Evolutionary conservation across 1,140 invertebrate species (phyloP), one percentile per base, ranked within the genome.

Genomic region (Eciton burchellii): DNA sequence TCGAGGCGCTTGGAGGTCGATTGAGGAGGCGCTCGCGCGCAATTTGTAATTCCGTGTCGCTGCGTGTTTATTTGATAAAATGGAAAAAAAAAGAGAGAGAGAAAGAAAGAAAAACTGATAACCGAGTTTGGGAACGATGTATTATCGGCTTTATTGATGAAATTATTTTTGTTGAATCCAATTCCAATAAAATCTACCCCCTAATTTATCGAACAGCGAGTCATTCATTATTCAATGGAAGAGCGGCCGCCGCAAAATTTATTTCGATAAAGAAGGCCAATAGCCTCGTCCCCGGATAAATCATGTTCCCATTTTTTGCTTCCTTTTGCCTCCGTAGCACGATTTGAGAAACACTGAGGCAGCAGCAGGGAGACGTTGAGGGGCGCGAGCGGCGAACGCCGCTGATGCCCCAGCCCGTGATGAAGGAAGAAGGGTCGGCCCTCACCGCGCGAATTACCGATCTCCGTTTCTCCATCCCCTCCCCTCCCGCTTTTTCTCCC

Each of bases 311-410:
- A 63, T 16, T 49, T 35, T 16, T n/a, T 14, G 62, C n/a, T n/a
- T n/a, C n/a, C n/a, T n/a, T n/a, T n/a, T n/a, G n/a, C n/a, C n/a
- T n/a, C n/a, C 35, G 19, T 43, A 45, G 12, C n/a, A 14, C 0
- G 24, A 54, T 77, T 77, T 79, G 24, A 79, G 63, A 68, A 19
- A 56, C 21, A 56, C 74, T 70, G 74, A 16, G 19, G 59, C n/a
- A n/a, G n/a, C n/a, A 35, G 3, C 12, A 56, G 45, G 54, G 60
- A 21, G 41, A 26, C 26, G 41, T 11, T 43, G 29, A 77, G 47
- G 47, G 21, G 16, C 24, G 35, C 56, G 56, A 56, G 65, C 29
- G 6, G 41, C 29, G 6, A 24, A 56, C 49, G 4, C 66, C 9
- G 24, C 52, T 19, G 35, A 24, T 56, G 12, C 35, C 35, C 21